These are phyloP conservation scores for Bembecia ichneumoniformis DNA, from an alignment of 2,888 invertebrate species.

Conservation along the genomic window DNA sequence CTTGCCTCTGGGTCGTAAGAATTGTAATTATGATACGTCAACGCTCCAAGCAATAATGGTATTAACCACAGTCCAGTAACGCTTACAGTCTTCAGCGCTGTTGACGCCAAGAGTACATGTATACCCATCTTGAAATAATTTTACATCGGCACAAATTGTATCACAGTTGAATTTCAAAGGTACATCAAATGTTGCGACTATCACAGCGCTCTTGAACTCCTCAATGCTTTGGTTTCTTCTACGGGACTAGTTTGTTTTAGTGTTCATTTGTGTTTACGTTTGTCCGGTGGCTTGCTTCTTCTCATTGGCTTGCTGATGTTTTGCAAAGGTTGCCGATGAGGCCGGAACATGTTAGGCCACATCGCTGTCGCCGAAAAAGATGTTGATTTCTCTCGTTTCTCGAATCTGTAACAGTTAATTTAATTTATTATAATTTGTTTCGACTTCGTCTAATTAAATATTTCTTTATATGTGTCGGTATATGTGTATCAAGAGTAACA, in stretches of 20 bases:
- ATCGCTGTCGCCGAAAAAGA: constrained; percentile 23
- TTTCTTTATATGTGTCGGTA: too few relatives aligned
- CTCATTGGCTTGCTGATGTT: constrained; percentile 38
- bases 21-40: constrained; percentile 86
- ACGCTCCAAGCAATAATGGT: constrained; percentile 84
- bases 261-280: constrained; percentile 19
- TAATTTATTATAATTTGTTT: too few relatives aligned
- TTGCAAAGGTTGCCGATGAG: constrained; percentile 20
- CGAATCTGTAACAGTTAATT: constrained; percentile 23
- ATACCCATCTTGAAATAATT: constrained; percentile 74
- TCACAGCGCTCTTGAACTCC: constrained; percentile 6
- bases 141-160: constrained; percentile 9
- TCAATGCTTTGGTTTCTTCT: constrained; percentile 10
- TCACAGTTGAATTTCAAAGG: constrained; percentile 30
- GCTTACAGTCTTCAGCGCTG: constrained; percentile 83
- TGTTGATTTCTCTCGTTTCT: constrained; percentile 15
- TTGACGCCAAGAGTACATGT: constrained; percentile 81
- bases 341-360: constrained; percentile 51
- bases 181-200: constrained; percentile 11
- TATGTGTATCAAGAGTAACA: too few relatives aligned
- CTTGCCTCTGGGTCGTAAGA: constrained; percentile 85
- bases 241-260: constrained; percentile 28
- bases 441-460: too few relatives aligned
- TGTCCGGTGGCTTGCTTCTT: constrained; percentile 60
- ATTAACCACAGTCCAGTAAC: constrained; percentile 87